A percentile compares a stretch with the other conserved stretches of the same genome.
These are phyloP conservation scores for Asbolus verrucosus DNA, from an alignment of 1,140 invertebrate genomes.

Conservation along the genomic window DNA sequence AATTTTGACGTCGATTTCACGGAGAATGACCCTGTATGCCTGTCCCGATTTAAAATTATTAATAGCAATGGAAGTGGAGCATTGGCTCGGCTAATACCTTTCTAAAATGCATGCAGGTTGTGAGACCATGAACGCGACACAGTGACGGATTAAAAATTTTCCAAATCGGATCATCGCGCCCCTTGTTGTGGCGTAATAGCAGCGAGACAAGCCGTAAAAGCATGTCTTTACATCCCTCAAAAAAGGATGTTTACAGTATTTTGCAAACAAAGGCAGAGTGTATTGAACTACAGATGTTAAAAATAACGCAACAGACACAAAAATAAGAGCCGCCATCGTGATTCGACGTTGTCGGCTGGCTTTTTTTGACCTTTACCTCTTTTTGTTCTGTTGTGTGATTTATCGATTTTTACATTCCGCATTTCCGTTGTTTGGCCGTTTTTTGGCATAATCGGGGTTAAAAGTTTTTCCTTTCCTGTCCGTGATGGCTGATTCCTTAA, in stretches of 20 bases:
- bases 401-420: constrained; percentile 9
- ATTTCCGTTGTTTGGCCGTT: constrained; percentile 7
- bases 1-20: too few species aligned
- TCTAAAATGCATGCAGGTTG: constrained; percentile 32
- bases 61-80: constrained; percentile 1
- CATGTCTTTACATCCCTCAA: constrained; percentile 22
- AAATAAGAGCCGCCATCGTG: constrained; percentile 27
- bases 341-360: constrained; percentile 18
- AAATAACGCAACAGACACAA: constrained; percentile 40
- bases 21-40: too few species aligned
- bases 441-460: constrained; percentile 14
- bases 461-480: constrained; percentile 10
- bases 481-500: neutral
- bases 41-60: constrained; percentile 7
- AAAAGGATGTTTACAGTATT: constrained; percentile 39
- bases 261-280: constrained; percentile 43
- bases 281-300: constrained; percentile 45
- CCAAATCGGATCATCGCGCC: neutral
- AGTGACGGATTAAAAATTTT: constrained; percentile 29
- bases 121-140: constrained; percentile 27
- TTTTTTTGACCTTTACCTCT: constrained; percentile 45
- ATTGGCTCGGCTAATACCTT: constrained; percentile 6
- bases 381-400: constrained; percentile 26
- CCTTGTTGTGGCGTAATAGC: neutral
- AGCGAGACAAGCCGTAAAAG: neutral